Evolutionary conservation across 2,797 vertebrate genomes (phyloP), one percentile per base, ranked within the genome.

Genomic region (Scolopax rusticola): DNA sequence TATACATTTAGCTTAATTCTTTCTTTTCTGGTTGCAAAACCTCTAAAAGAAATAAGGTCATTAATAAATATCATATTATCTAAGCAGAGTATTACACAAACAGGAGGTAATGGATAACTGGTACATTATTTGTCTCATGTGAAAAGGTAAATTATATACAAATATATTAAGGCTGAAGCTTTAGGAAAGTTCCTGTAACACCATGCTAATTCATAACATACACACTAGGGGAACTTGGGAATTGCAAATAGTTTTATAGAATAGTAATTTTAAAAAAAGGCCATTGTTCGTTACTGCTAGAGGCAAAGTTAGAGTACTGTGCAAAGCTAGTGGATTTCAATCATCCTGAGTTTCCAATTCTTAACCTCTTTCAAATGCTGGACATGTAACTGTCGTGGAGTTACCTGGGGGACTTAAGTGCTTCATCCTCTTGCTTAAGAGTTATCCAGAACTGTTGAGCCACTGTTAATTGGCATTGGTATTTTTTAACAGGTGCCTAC

Each of bases 401-500:
- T 74, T 68, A 84, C 67, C 47, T 75, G 71, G 50, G 41, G 40
- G 87, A 11, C n/a, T 61, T 20, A 20, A 20, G 20, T 43, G n/a
- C 36, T 74, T 86, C n/a, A 19, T 61, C 48, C 47, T 64, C 53
- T 54, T 19, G 17, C 23, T 94, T 57, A 45, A 32, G 18, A 11
- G 33, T 53, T 11, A 70, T 36, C n/a, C 15, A 12, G 16, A 8
- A 8, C 64, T 54, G 3, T 3, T 19, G 57, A 86, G 28, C 32
- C 51, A 0, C 61, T 38, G 93, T n/a, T 97, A 85, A 73, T 25
- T 69, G 69, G n/a, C 27, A 5, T 19, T 87, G 73, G 27, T 94
- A 18, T 77, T 77, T 95, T 92, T 95, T 70, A 65, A 84, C 97
- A 99, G 99, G 99, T 97, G 97, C 97, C 56, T 99, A 99, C 11